Base-by-base conservation (phyloP, 2,113 vertebrate species). In the Tychaedon coryphoeus region DNA sequence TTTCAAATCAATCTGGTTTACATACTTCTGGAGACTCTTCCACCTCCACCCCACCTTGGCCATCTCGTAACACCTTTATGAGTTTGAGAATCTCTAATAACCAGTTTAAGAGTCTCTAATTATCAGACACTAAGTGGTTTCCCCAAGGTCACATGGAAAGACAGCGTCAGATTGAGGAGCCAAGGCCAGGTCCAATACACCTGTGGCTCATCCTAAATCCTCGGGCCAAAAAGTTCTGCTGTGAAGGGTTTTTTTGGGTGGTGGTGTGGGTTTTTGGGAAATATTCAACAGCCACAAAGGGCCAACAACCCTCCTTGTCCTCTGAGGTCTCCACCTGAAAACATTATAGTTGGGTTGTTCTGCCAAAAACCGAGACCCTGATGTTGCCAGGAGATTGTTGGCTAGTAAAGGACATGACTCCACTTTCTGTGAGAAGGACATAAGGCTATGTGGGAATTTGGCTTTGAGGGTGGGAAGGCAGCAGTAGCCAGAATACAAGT, bases 381-480 rank as follows among this genome's bases (percentile, higher is more conserved):
- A 19, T 23, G 31, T 36, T 64, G 34, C 0, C 3, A 76, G 26
- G 42, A 64, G 28, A 2, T 36, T 64, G 29, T 34, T 60, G 45
- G 16, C 53, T 9, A 1, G 16, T 7, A 5, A 9, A 1, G 38
- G 54, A 25, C 42, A 36, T 80, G 40, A 16, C 50, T 92, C 18
- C 36, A 70, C n/a, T 8, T 50, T 25, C 57, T 45, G 11, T 58
- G 61, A 60, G 19, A 29, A 57, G 47, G 47, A 22, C 0, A 0
- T 19, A 12, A 0, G 1, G 18, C 57, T 12, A 0, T 19, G 6
- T 14, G 65, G 7, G 12, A 22, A 24, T 12, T 66, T 81, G 56
- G 22, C 19, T 85, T 66, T 36, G 34, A 47, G 38, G 47, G 34
- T 23, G 4, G 33, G 43, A 48, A 85, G 50, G 61, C 25, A 75